phyloP scores from a whole-genome alignment of 2,888 invertebrate genomes.

The Syrista parreyssii region DNA sequence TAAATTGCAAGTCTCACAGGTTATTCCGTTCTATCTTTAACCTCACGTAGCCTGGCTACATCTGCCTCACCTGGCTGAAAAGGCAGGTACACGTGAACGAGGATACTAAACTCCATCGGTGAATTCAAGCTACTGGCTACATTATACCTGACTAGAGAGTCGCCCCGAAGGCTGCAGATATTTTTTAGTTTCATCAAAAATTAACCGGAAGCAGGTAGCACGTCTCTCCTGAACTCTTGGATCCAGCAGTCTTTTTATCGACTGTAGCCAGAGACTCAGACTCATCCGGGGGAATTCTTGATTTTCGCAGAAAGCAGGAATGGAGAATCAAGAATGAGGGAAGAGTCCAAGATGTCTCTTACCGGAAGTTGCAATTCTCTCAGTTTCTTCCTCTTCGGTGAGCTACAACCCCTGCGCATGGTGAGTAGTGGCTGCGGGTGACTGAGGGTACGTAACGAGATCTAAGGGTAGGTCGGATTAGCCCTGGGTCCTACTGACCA shows the following conservation, averaged over 20 bases:
- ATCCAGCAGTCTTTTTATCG: neutral
- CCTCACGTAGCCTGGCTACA: neutral
- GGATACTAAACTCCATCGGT: neutral
- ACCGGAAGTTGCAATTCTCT: neutral
- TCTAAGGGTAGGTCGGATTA: neutral
- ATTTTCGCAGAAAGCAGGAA: neutral
- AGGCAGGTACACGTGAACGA: neutral
- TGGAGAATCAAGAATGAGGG: neutral
- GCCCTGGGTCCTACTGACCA: neutral
- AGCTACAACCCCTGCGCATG: neutral
- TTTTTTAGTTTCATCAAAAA: neutral
- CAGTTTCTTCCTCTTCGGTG: neutral
- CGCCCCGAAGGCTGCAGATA: neutral
- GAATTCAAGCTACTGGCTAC: neutral
- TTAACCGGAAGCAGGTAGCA: neutral
- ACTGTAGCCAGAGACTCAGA: neutral
- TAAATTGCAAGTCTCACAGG: neutral
- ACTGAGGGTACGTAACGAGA: neutral
- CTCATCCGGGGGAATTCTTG: neutral
- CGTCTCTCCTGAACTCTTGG: neutral
- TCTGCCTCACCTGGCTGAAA: neutral
- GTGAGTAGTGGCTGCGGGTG: neutral
- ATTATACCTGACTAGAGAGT: neutral
- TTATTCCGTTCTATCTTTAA: neutral
- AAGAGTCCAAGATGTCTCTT: neutral